Evolutionary conservation across 2,797 vertebrate species (phyloP), one percentile per base, ranked within the genome.

Genomic region (Myripristis murdjan): DNA sequence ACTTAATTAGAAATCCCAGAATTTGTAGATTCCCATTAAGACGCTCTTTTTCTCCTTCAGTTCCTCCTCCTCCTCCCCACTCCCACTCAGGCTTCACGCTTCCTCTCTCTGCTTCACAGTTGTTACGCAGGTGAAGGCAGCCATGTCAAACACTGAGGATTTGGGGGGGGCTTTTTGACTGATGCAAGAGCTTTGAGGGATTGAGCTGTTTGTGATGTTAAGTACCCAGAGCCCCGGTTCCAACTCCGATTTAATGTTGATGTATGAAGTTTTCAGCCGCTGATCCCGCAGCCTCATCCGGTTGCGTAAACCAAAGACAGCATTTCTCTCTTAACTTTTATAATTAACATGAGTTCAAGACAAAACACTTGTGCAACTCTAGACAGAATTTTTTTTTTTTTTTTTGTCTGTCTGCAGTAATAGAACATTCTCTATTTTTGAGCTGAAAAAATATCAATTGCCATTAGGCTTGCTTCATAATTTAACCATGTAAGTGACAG

Each of bases 181-280:
- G 89, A 91, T 73, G 87, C 85, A 84, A 87, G 64, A 84, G 74
- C 81, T 91, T 84, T 63, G 81, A 84, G 78, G 87, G 86, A 86
- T 86, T 77, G 84, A 80, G 76, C 73, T 86, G 81, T 89, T 89
- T 83, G 85, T 74, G 81, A 86, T 85, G 84, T 83, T 83, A 84
- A 88, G 79, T 59, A 87, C 64, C 64, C 64, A 23, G 39, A 73
- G 71, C 64, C 52, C 68, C 22, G 41, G 54, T 64, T 82, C 51
- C 53, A 70, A 57, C 81, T 81, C 69, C 80, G 73, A 86, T 89
- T 86, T 85, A 81, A 87, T 87, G 72, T 89, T 81, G 69, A 73
- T 31, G 52, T 46, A 82, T 48, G 75, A 82, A 78, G 66, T 72
- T 79, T 64, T 73, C 15, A 41, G 28, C 7, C 16, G 62, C 12